A percentile compares a stretch with the other conserved stretches of the same genome.
Conservation (phyloP, 1,140 invertebrate species). For the Lethrus apterus region DNA sequence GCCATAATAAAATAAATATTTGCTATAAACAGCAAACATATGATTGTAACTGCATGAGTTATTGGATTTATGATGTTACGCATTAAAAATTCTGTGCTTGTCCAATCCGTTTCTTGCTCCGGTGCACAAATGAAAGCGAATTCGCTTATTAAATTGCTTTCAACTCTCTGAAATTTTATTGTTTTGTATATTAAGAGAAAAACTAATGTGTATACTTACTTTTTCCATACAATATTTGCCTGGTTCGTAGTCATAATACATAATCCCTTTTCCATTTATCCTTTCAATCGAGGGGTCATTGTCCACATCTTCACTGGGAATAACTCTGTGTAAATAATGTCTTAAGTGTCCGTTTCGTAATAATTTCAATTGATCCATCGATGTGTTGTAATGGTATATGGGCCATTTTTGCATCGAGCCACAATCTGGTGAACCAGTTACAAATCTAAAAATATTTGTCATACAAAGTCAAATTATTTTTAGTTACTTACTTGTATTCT, state of each 20-base stretch:
- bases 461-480: background rate
- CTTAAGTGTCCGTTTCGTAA: constrained; percentile 60
- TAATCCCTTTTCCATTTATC: constrained; percentile 44
- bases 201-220: constrained; percentile 38
- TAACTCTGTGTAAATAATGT: constrained; percentile 55
- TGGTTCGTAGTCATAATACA: constrained; percentile 62
- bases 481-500: constrained; percentile 35
- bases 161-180: constrained; percentile 29
- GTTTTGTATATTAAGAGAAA: background rate
- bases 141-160: constrained; percentile 43
- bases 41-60: constrained; percentile 63
- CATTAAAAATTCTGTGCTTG: constrained; percentile 62
- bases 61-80: constrained; percentile 65
- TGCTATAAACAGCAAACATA: constrained; percentile 62
- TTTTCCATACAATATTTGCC: constrained; percentile 75
- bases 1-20: constrained; percentile 78
- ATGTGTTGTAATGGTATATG: constrained; percentile 58
- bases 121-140: constrained; percentile 71
- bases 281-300: constrained; percentile 42
- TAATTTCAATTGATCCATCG: constrained; percentile 55
- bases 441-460: constrained; percentile 40
- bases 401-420: constrained; percentile 60
- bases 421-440: constrained; percentile 63
- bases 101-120: constrained; percentile 52
- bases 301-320: constrained; percentile 43